A percentile compares a stretch with the other conserved stretches of the same genome.
Conservation (phyloP, 2,113 vertebrate species). For the Oxyruncus cristatus region DNA sequence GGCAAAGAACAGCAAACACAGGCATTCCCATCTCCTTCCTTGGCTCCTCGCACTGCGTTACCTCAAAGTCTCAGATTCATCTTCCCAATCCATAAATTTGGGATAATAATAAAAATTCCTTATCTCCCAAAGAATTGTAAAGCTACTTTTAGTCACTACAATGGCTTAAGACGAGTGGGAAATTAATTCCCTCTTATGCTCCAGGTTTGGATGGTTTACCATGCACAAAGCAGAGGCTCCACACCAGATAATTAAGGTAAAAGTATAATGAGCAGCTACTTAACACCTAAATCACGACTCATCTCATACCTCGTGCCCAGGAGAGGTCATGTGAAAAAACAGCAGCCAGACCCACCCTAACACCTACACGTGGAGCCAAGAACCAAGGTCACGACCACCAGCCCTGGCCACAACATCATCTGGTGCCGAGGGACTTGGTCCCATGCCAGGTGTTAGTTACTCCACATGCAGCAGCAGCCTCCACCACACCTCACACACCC, state of each 20-base stretch:
- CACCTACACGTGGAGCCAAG: rapidly evolving
- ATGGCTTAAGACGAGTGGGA: background rate
- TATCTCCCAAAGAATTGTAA: background rate
- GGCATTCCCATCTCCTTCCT: background rate
- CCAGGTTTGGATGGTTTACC: background rate
- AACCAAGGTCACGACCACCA: background rate
- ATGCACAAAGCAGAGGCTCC: background rate
- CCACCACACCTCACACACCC: background rate
- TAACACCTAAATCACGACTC: background rate
- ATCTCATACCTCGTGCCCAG: rapidly evolving
- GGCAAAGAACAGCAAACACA: background rate
- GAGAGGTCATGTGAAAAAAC: background rate
- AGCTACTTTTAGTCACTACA: background rate
- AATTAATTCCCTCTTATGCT: background rate
- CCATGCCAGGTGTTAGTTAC: rapidly evolving
- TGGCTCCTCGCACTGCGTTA: background rate
- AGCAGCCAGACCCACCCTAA: background rate
- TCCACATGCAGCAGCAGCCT: rapidly evolving
- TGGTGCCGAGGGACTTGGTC: rapidly evolving
- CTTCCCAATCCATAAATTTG: background rate
- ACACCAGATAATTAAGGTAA: background rate
- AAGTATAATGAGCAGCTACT: background rate
- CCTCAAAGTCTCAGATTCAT: background rate
- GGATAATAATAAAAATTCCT: background rate
- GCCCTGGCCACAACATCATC: rapidly evolving